Base-by-base conservation (phyloP, 2,888 invertebrate species). In the Synergus umbraculus region DNA sequence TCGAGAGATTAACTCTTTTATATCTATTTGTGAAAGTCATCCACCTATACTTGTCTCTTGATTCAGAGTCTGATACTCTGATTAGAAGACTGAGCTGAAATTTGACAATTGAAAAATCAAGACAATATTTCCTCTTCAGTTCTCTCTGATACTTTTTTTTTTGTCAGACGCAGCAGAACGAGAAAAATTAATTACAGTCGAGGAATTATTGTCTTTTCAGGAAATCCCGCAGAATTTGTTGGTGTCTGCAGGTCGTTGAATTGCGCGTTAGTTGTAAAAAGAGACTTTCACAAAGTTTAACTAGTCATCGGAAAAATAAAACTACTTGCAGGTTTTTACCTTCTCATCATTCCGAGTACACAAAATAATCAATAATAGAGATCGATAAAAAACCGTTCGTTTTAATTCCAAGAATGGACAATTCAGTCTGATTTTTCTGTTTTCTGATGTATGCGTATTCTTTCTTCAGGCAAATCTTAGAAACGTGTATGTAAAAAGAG, bases 201-300 rank as follows among this genome's bases (percentile, higher is more conserved):
- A 10, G 22, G 22, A 22, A 60, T 60, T 46, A 13, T 46, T 12
- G 18, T 60, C 22, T 60, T 60, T 60, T 60, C 60, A 60, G 60
- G 60, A 60, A 60, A 60, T 22, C 22, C 18, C 60, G 18, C 12
- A 22, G 22, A 60, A 60, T 60, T 60, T 22, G 18, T 60, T 60
- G 12, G 60, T 60, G 60, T 60, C n/a, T 60, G 60, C 60, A 60
- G 22, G 22, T 22, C 18, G 18, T 22, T 60, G 60, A 22, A 60
- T 22, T 60, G 18, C 60, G 12, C 22, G 60, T 60, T 60, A 60
- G 60, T 60, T 22, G 60, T 60, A 60, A 60, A 60, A 60, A 60
- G 60, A 60, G 60, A 60, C 60, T 60, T 60, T 60, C 18, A 60
- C 22, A 60, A 60, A 60, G 60, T 22, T 10, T 22, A 60, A 60